Percentiles rank a stretch among this genome's conserved stretches.
Evolutionary conservation across 2,113 vertebrate genomes (phyloP).

Genomic region (Bubo scandiacus): DNA sequence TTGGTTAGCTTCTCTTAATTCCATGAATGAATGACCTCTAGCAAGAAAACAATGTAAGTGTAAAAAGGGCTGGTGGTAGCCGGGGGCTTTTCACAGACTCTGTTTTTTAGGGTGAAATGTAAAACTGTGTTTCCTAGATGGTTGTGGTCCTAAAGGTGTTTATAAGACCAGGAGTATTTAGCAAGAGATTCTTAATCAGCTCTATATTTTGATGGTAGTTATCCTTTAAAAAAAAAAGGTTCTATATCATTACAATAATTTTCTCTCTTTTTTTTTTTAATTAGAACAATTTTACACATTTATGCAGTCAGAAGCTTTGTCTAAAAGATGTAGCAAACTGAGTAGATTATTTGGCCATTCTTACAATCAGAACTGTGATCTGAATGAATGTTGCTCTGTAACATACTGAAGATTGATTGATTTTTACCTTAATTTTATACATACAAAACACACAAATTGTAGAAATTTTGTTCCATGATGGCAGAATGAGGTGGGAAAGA

Average conservation of each 20-base stretch:
- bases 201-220: background rate
- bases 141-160: background rate
- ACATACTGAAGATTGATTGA: background rate
- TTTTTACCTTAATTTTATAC: background rate
- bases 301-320: background rate
- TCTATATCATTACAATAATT: background rate
- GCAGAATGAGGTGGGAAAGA: background rate
- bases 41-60: background rate
- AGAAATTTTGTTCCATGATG: background rate
- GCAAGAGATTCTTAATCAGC: background rate
- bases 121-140: background rate
- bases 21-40: background rate
- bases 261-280: background rate
- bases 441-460: background rate
- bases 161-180: background rate
- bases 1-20: background rate
- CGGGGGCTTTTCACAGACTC: background rate
- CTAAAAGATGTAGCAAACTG: background rate
- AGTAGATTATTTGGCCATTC: background rate
- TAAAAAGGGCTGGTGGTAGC: background rate
- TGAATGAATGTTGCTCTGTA: background rate
- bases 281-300: background rate
- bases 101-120: background rate
- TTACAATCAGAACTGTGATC: background rate
- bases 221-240: background rate